Conservation (phyloP, 2,797 vertebrate species). For the Anguilla megastoma region DNA sequence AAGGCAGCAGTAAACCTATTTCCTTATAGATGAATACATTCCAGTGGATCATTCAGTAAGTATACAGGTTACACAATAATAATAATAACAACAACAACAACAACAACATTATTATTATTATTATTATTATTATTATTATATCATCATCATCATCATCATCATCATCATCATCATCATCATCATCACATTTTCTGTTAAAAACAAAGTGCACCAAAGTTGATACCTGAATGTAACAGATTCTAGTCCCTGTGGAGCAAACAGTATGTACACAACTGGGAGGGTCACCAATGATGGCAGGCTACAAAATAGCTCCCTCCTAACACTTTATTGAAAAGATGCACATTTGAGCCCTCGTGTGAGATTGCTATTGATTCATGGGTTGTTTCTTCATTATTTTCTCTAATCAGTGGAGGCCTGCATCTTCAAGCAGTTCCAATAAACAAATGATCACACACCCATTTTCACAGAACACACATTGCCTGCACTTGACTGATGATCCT, state of each 20-base stretch:
- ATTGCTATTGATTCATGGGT: conserved; percentile 59
- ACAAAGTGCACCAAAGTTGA: neutral
- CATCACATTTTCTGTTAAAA: neutral
- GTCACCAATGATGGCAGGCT: neutral
- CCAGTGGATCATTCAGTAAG: too few relatives aligned
- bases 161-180: too few relatives aligned
- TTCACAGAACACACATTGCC: neutral
- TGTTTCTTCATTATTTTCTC: conserved; percentile 59
- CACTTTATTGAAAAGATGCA: conserved; percentile 28
- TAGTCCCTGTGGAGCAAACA: neutral
- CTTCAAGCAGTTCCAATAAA: neutral
- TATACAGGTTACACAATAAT: too few relatives aligned
- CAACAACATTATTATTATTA: too few relatives aligned
- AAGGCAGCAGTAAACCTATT: too few relatives aligned
- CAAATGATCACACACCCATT: neutral
- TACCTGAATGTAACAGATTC: neutral
- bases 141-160: too few relatives aligned
- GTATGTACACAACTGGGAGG: neutral
- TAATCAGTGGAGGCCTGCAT: conserved; percentile 55
- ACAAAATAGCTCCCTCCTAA: neutral
- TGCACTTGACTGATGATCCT: neutral
- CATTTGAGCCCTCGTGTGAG: conserved; percentile 41
- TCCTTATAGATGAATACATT: too few relatives aligned
- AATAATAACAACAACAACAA: too few relatives aligned
- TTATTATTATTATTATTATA: too few relatives aligned